These are phyloP conservation scores for Pteromalus puparum DNA, from an alignment of 1,140 invertebrate species.

Conservation along the genomic window DNA sequence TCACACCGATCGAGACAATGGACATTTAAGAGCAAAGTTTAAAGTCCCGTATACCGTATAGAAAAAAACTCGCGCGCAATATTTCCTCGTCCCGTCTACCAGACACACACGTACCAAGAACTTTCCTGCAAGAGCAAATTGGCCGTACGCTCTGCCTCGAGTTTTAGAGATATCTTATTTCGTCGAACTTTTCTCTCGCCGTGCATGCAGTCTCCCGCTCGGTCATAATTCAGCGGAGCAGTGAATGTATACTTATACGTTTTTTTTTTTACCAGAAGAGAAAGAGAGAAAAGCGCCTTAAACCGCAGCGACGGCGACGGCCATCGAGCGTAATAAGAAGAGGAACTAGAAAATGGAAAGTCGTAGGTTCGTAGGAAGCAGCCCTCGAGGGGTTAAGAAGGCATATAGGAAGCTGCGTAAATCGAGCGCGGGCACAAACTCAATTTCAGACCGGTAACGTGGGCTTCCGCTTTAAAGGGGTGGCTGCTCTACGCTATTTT, in stretches of 20 bases:
- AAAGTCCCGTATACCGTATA: not conserved
- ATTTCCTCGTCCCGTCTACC: not conserved
- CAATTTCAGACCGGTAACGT: conserved; percentile 47
- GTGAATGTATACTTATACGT: not conserved
- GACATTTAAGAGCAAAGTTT: conserved; percentile 4
- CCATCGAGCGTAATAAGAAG: not conserved
- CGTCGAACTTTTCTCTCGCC: not conserved
- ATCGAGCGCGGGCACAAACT: conserved; percentile 67
- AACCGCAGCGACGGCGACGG: not conserved
- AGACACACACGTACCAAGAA: not conserved
- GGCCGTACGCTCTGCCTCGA: too few species aligned
- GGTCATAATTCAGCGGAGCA: not conserved
- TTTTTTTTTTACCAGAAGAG: not conserved
- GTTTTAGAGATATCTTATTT: not conserved
- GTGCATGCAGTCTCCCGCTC: not conserved
- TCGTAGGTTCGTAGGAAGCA: not conserved
- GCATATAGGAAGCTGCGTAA: conserved; percentile 74
- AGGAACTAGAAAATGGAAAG: not conserved
- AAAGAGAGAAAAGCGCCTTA: not conserved
- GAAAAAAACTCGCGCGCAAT: not conserved
- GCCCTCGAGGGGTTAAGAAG: conserved; percentile 69
- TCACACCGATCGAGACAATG: not conserved
- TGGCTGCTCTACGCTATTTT: not conserved
- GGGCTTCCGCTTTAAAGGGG: conserved; percentile 46
- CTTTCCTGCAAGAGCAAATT: not conserved